Base-by-base conservation (phyloP, 2,797 vertebrate species). In the Enteromius viviparus region DNA sequence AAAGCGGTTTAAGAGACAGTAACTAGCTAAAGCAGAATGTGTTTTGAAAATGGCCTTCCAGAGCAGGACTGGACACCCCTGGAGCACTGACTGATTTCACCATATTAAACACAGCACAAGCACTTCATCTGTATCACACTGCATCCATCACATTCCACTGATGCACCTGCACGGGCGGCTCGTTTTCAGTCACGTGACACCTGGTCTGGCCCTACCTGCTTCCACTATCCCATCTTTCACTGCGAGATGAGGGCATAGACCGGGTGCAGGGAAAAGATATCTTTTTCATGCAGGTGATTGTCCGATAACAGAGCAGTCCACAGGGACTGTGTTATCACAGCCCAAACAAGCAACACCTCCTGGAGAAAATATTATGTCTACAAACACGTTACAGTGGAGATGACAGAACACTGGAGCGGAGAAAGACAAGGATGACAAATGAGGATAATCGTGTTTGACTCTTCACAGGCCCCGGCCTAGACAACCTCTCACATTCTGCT, bases 311-410 rank as follows among this genome's bases (percentile, higher is more conserved):
- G 78, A 85, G 90, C 81, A 70, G 83, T 34, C 21, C 26, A 87
- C 88, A 86, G 87, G 83, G 85, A 82, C 32, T 78, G 58, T 58
- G 62, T 85, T 82, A 85, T 82, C 84, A 80, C 84, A 89, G 82
- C 72, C 85, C 86, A 91, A 93, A 93, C 89, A 93, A 91, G 86
- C 87, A 84, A 87, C 87, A 88, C 86, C 87, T 71, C 45, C 42
- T 79, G 74, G n/a, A 78, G 82, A 71, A 84, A 78, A 88, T 93
- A 91, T 94, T 93, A 90, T 92, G 91, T 93, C 93, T 93, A 90
- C 72, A 89, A 84, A 86, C 83, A 89, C 83, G 85, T 86, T 85
- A 90, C 89, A 90, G 55, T 64, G 58, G 74, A 76, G 55, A 70
- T 84, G 86, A 90, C 89, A 34, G 60, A 32, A 90, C 84, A 91